Conservation (phyloP, 2,888 invertebrate genomes). For the Drosophila prostipennis region DNA sequence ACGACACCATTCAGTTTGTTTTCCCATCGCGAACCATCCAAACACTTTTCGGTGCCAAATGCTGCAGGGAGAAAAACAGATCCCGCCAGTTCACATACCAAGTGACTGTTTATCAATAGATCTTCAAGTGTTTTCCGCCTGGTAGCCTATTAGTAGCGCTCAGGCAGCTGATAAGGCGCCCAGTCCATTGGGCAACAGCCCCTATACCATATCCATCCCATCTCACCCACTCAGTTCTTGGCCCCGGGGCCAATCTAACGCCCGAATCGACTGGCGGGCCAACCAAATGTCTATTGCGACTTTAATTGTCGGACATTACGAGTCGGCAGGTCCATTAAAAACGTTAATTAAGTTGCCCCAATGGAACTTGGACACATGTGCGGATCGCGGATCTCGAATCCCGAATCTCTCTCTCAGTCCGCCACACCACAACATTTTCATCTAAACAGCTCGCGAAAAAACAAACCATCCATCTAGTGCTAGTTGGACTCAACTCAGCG, state of each 20-base stretch:
- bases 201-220: neutral
- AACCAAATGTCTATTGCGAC: conserved; percentile 37
- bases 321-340: conserved; percentile 80
- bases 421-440: conserved; percentile 72
- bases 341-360: conserved; percentile 79
- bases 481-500: conserved; percentile 56
- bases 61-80: conserved; percentile 23
- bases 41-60: conserved; percentile 59
- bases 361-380: conserved; percentile 61
- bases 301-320: conserved; percentile 76
- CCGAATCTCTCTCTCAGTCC: conserved; percentile 31
- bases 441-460: conserved; percentile 76
- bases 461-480: conserved; percentile 44
- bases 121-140: conserved; percentile 60
- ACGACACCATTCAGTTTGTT: conserved; percentile 37
- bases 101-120: conserved; percentile 46
- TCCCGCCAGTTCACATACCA: conserved; percentile 18
- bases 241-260: conserved; percentile 3
- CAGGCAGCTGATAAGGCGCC: conserved; percentile 67
- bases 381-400: conserved; percentile 21
- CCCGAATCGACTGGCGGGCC: conserved; percentile 3
- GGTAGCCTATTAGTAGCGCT: conserved; percentile 66
- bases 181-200: conserved; percentile 13
- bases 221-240: conserved; percentile 20
- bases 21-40: conserved; percentile 21